phyloP scores from a whole-genome alignment of 2,888 invertebrate genomes.

The Chymomyza procnemis region DNA sequence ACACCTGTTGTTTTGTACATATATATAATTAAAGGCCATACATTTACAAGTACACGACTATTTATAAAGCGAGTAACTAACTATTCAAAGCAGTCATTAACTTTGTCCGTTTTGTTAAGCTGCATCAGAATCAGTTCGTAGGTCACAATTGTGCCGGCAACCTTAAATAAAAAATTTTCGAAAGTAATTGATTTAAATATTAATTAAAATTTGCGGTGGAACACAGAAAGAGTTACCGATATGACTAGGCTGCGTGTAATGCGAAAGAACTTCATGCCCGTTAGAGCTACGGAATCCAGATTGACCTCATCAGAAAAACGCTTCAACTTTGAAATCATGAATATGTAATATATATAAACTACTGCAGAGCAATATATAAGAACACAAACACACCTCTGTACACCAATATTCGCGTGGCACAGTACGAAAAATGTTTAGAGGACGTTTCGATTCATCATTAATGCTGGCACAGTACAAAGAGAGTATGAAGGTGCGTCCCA shows the following conservation, averaged over 20 bases:
- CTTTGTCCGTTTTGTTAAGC: constrained; percentile 78
- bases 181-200: neutral
- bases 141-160: constrained; percentile 81
- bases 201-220: neutral
- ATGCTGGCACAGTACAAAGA: constrained; percentile 81
- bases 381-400: constrained; percentile 74
- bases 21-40: constrained; percentile 55
- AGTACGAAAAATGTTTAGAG: constrained; percentile 77
- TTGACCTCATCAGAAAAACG: constrained; percentile 77
- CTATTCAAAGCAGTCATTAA: constrained; percentile 59
- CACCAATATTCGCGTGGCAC: constrained; percentile 79
- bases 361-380: neutral
- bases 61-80: constrained; percentile 19
- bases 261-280: constrained; percentile 77
- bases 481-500: constrained; percentile 80
- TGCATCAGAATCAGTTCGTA: constrained; percentile 81
- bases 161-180: constrained; percentile 66
- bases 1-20: constrained; percentile 60
- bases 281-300: constrained; percentile 75
- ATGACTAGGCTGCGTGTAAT: constrained; percentile 75
- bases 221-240: constrained; percentile 50
- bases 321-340: constrained; percentile 69
- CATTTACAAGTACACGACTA: neutral
- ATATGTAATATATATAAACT: neutral
- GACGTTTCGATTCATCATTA: constrained; percentile 80